Evolutionary conservation across 2,888 invertebrate species (phyloP).

Genomic region (Panopea generosa): DNA sequence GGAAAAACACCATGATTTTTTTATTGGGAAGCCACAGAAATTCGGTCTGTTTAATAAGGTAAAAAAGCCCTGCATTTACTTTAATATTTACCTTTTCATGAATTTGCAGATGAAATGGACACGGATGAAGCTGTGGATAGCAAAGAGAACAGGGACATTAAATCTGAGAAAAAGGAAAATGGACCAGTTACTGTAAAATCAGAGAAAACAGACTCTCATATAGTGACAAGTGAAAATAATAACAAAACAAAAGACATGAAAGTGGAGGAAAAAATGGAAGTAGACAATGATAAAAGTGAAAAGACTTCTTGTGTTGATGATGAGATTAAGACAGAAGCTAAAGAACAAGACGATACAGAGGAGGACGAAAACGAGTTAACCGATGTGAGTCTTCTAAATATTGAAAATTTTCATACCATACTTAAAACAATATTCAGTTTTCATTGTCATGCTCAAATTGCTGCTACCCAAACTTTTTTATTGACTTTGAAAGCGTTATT

Average conservation of each 20-base stretch:
- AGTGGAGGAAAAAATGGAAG: constrained; percentile 46
- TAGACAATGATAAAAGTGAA: constrained; percentile 28
- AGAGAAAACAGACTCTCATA: constrained; percentile 16
- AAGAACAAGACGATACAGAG: constrained; percentile 81
- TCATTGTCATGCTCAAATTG: too few relatives aligned
- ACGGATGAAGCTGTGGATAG: constrained; percentile 65
- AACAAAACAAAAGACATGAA: constrained; percentile 17
- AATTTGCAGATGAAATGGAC: constrained; percentile 70
- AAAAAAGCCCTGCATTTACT: too few relatives aligned
- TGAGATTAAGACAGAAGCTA: constrained; percentile 79
- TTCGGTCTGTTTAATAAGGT: too few relatives aligned
- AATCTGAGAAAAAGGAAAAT: constrained; percentile 13
- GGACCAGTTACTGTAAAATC: constrained; percentile 17
- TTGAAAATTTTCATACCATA: not conserved
- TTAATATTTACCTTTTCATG: too few relatives aligned
- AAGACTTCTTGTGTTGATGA: too few relatives aligned
- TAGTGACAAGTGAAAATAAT: constrained; percentile 10
- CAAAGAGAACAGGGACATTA: constrained; percentile 23
- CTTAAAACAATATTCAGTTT: too few relatives aligned
- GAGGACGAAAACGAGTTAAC: constrained; percentile 61
- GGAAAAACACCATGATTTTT: too few relatives aligned
- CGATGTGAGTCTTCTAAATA: constrained; percentile 72
- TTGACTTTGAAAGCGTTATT: too few relatives aligned
- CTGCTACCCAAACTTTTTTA: too few relatives aligned
- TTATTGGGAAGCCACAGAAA: too few relatives aligned